Base-by-base conservation (phyloP, 2,888 invertebrate species). In the Brachylomia viminalis region DNA sequence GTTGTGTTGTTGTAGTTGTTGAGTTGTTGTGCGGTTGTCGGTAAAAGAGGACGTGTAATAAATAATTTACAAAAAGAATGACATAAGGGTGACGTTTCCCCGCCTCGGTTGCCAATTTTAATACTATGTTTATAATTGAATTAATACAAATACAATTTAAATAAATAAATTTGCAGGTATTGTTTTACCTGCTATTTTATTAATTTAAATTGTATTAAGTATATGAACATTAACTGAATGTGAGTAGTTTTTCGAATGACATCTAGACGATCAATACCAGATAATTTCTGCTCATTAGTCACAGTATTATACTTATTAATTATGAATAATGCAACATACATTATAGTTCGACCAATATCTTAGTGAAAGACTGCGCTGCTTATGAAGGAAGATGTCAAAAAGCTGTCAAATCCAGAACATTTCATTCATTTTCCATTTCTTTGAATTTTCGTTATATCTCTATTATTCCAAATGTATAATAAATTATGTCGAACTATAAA, bases 211-310 rank as follows among this genome's bases (percentile, higher is more conserved):
- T n/a, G n/a, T n/a, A n/a, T n/a, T n/a, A n/a, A n/a, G n/a, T 52
- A 73, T 61, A 66, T 45, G 49, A 15, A 62, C 54, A 67, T 38
- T 49, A 49, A 58, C 15, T 49, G 58, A 33, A 52, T 52, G 5
- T 13, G 49, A 58, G 13, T 56, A 11, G n/a, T 58, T 72, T 52
- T 33, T 42, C 15, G 11, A n/a, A 58, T 54, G 49, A 68, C 67
- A 72, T 71, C 58, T 47, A 70, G 20, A 72, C 20, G 68, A 38
- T 49, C 30, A 1, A 10, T 33, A 33, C 30, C 3, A 20, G 6
- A 52, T 15, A 15, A 38, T 42, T 20, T 54, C 0, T 74, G 27
- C 49, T 70, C 17, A 68, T 68, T 68, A 59, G 52, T 68, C 38
- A 65, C 8, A 23, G 38, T 54, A 68, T 59, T 68, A 59, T 52